Percentiles rank a stretch among this genome's conserved stretches.
phyloP scores from a whole-genome alignment of 2,797 vertebrate species.

The Enteromius trimaculatus region DNA sequence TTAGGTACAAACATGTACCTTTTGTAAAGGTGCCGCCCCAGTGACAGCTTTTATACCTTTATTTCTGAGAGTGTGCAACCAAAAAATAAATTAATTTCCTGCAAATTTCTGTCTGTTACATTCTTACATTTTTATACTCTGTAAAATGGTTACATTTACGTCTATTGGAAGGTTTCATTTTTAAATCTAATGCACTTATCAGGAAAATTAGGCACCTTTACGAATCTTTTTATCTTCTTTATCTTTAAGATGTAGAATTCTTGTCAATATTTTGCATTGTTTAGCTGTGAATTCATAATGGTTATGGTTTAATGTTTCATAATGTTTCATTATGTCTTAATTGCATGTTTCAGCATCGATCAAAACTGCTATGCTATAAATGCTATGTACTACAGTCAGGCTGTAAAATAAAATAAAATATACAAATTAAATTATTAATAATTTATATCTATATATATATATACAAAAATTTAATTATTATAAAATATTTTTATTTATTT shows the following conservation, averaged over 20 bases:
- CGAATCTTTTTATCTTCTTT: too few relatives aligned
- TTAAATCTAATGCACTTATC: neutral
- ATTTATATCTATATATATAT: too few relatives aligned
- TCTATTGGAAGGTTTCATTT: neutral
- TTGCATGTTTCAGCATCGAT: neutral
- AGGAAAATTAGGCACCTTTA: neutral
- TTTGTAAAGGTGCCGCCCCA: too few relatives aligned
- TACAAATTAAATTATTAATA: too few relatives aligned
- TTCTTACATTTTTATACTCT: neutral
- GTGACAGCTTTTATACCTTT: too few relatives aligned
- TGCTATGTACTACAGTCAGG: too few relatives aligned
- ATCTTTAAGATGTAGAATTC: neutral
- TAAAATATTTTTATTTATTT: too few relatives aligned
- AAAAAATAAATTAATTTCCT: neutral
- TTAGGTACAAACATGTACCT: too few relatives aligned
- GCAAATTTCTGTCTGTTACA: neutral
- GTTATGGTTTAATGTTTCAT: neutral
- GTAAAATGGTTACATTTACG: neutral
- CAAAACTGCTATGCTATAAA: neutral
- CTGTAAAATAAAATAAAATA: too few relatives aligned
- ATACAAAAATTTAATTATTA: too few relatives aligned
- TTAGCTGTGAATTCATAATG: neutral
- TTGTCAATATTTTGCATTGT: neutral
- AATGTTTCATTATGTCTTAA: neutral
- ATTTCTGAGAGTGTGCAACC: neutral